Conservation (phyloP, 2,888 invertebrate genomes). For the Euclidia mi region DNA sequence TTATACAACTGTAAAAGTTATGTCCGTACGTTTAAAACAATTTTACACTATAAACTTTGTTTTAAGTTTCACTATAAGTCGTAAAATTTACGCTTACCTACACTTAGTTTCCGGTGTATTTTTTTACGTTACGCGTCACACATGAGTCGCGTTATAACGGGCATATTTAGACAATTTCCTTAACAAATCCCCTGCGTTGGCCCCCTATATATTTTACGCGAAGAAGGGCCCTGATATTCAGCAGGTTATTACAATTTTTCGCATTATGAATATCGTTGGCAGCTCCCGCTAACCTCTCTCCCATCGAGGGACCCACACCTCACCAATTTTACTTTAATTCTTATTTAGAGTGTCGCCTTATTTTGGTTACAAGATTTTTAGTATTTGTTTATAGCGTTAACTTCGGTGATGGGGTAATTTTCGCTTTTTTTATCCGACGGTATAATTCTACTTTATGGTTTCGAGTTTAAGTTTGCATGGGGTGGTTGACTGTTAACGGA, state of each 20-base stretch:
- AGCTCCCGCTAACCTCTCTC: conserved; percentile 73
- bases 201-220: conserved; percentile 74
- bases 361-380: conserved; percentile 89
- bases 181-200: conserved; percentile 76
- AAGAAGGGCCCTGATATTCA: conserved; percentile 78
- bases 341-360: conserved; percentile 88
- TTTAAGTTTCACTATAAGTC: conserved; percentile 30
- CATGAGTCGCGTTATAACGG: conserved; percentile 59
- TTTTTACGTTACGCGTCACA: conserved; percentile 51
- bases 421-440: conserved; percentile 73
- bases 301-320: conserved; percentile 85
- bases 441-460: conserved; percentile 75
- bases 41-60: conserved; percentile 34
- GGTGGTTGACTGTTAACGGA: conserved; percentile 62
- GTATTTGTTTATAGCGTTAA: conserved; percentile 87
- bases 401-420: conserved; percentile 82
- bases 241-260: conserved; percentile 90
- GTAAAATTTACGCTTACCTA: conserved; percentile 50
- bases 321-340: conserved; percentile 89
- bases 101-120: conserved; percentile 38
- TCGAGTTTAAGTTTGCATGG: conserved; percentile 66
- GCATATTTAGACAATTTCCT: conserved; percentile 88
- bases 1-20: conserved; percentile 29
- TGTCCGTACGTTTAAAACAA: conserved; percentile 32
- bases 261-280: conserved; percentile 89